Percentiles rank a stretch among this genome's conserved stretches.
Conservation (phyloP, 2,888 invertebrate species). For the Acleris cristana region DNA sequence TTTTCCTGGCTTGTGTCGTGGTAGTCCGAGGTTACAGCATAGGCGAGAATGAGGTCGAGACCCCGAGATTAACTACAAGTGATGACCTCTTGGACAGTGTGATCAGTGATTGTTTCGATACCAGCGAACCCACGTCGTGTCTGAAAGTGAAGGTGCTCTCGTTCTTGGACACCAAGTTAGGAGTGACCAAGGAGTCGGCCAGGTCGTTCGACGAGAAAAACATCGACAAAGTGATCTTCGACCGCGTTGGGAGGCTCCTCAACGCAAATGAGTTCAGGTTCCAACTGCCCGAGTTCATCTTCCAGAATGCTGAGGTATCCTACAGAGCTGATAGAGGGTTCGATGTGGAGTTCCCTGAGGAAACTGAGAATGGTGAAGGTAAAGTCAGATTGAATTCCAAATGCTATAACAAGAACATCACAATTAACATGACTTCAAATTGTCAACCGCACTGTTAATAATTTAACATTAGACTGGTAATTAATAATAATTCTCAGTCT, state of each 20-base stretch:
- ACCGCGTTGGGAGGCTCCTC: conserved; percentile 88
- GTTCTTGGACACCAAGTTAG: conserved; percentile 89
- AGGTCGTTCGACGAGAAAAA: conserved; percentile 85
- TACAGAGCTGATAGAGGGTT: conserved; percentile 87
- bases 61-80: conserved; percentile 84
- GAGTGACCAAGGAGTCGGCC: conserved; percentile 84
- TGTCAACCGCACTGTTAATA: too few species aligned
- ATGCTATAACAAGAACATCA: not conserved
- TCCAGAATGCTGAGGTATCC: conserved; percentile 86
- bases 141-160: conserved; percentile 90
- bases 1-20: conserved; percentile 80
- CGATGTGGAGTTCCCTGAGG: conserved; percentile 84
- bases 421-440: too few species aligned
- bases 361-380: conserved; percentile 83
- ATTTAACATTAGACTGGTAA: too few species aligned
- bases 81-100: conserved; percentile 88
- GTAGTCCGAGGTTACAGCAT: conserved; percentile 77
- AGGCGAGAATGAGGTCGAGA: conserved; percentile 82
- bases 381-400: conserved; percentile 37
- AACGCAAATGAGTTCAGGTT: conserved; percentile 90
- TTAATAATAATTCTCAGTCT: too few species aligned
- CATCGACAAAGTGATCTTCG: conserved; percentile 89
- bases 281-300: conserved; percentile 88
- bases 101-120: conserved; percentile 88
- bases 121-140: conserved; percentile 87